Evolutionary conservation across 2,113 vertebrate genomes (phyloP).

Genomic region (Nothocercus julius): DNA sequence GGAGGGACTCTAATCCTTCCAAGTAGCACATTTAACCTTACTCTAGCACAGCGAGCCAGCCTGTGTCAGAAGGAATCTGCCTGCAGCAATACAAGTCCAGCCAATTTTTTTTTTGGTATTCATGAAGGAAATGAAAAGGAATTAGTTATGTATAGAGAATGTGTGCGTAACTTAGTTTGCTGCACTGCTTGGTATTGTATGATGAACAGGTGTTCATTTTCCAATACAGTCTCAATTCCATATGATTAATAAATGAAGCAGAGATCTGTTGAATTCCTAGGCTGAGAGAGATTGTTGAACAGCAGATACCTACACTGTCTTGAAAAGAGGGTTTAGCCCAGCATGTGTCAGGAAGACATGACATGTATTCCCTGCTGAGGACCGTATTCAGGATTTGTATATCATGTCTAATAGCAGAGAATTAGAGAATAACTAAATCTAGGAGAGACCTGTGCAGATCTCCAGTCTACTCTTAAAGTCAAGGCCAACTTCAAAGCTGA

Average conservation of each 20-base stretch:
- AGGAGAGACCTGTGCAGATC: not conserved
- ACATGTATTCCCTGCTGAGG: not conserved
- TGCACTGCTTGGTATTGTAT: not conserved
- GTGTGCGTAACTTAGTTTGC: not conserved
- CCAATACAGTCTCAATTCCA: not conserved
- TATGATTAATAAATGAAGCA: not conserved
- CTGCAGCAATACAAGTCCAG: not conserved
- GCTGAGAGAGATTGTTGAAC: not conserved
- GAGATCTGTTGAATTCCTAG: not conserved
- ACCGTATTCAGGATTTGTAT: not conserved
- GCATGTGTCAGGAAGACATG: not conserved
- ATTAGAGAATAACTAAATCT: not conserved
- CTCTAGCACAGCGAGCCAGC: too few species aligned
- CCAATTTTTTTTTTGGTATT: not conserved
- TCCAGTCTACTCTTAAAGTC: not conserved
- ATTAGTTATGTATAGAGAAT: not conserved
- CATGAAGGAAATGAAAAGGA: not conserved
- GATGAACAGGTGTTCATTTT: not conserved
- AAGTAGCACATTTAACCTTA: not conserved
- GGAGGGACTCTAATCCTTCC: not conserved
- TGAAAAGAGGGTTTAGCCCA: not conserved
- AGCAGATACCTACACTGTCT: not conserved
- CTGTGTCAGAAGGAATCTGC: not conserved
- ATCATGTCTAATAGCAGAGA: not conserved
- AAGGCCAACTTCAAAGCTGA: not conserved